These are phyloP conservation scores for Sorex araneus DNA, from an alignment of 2,113 vertebrate genomes.

Conservation along the genomic window DNA sequence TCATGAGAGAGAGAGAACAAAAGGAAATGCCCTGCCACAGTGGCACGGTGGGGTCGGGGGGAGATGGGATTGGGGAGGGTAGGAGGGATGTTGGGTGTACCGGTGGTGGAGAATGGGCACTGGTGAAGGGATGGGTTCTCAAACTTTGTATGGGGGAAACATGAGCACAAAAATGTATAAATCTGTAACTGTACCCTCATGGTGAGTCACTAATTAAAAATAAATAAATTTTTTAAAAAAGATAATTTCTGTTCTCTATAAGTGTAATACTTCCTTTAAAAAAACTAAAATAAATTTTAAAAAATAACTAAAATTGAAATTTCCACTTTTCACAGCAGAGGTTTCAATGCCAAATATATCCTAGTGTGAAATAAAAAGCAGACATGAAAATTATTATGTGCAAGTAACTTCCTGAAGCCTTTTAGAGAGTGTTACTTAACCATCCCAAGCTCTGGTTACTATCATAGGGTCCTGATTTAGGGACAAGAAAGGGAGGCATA, in stretches of 20 bases:
- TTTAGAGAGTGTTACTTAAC: constrained; percentile 33
- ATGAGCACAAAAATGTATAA: no score
- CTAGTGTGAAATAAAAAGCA: constrained; percentile 41
- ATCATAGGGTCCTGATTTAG: neutral
- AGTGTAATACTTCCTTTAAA: constrained; percentile 32
- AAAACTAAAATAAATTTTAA: neutral
- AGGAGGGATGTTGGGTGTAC: no score
- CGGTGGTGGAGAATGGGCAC: no score
- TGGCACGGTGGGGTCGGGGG: no score
- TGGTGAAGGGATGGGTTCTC: no score
- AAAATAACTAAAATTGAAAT: neutral
- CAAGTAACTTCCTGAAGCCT: neutral
- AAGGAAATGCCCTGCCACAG: no score
- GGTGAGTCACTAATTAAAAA: no score
- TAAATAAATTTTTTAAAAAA: no score
- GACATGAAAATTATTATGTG: neutral
- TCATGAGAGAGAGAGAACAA: no score
- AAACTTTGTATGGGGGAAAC: no score
- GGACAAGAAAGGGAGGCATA: neutral
- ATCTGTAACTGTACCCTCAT: no score
- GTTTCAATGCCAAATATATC: neutral
- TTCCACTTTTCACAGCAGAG: neutral
- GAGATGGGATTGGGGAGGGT: no score
- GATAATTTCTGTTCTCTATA: constrained; percentile 47
- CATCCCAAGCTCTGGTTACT: neutral